Evolutionary conservation across 2,113 vertebrate genomes (phyloP), one percentile per base, ranked within the genome.

Genomic region (Phodopus roborovskii): DNA sequence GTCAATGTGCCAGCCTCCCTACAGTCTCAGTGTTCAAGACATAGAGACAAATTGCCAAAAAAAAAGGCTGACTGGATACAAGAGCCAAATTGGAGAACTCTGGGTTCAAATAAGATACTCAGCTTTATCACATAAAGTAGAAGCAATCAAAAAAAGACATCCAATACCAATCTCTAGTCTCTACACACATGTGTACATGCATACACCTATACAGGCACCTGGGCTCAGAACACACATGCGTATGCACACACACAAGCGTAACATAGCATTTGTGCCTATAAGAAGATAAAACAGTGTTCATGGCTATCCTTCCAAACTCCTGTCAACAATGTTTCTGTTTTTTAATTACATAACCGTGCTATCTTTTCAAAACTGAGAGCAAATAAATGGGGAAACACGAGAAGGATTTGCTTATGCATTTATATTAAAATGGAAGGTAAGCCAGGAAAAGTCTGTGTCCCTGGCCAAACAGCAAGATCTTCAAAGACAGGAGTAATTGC

Each of bases 301-400:
- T 70, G 13, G 30, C 60, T 74, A 5, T 78, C 15, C 50, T n/a
- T n/a, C 1, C 17, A 62, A 28, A 93, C 7, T 75, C 17, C 17
- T 77, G 22, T 45, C 64, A 48, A 56, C 3, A 42, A 33, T 39
- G 70, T 36, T 30, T 45, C n/a, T 70, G n/a, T 88, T 66, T 45
- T 33, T 48, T 33, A 30, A 56, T n/a, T 82, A 28, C 15, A 19
- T 39, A 16, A 30, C 20, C n/a, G n/a, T n/a, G n/a, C n/a, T n/a
- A 58, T 19, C 22, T 87, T 78, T 87, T 62, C 28, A 81, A 93
- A 97, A 93, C n/a, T 42, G 39, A 94, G 13, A 88, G 19, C 30
- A 86, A 89, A 33, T 58, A 88, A 20, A 58, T 60, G 71, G 73
- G 71, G 5, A 71, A 79, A 68, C n/a, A 71, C 9, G 8, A n/a